Percentiles rank a stretch among this genome's conserved stretches.
These are phyloP conservation scores for Corythaeola cristata DNA, from an alignment of 2,113 vertebrate species.

Conservation along the genomic window DNA sequence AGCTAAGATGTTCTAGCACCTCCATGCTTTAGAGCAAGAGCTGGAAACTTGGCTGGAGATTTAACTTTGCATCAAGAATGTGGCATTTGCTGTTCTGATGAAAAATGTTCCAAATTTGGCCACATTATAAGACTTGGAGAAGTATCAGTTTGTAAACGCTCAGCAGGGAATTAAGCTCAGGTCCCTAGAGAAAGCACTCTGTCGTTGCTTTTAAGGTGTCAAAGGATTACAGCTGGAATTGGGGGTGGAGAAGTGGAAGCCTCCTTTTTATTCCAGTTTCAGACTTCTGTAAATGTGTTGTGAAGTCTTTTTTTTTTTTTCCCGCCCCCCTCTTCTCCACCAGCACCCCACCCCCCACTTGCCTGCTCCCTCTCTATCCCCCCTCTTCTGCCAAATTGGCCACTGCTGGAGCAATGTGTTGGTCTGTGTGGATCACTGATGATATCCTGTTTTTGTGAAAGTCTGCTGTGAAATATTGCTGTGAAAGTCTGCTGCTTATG, in stretches of 20 bases:
- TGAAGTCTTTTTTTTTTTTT: background rate
- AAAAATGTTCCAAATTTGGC: conserved; percentile 49
- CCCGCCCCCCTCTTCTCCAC: no score
- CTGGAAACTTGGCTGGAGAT: background rate
- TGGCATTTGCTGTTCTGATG: background rate
- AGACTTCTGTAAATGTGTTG: background rate
- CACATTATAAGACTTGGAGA: conserved; percentile 4
- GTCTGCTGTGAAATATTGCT: background rate
- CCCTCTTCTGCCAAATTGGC: background rate
- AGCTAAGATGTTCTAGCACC: conserved; percentile 3
- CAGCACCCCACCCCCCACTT: no score
- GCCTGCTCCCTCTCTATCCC: no score
- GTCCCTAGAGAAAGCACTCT: conserved; percentile 4
- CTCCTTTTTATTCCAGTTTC: background rate
- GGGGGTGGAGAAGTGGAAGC: background rate
- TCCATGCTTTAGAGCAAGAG: background rate
- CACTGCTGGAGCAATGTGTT: background rate
- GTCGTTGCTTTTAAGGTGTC: conserved; percentile 10
- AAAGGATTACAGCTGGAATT: background rate
- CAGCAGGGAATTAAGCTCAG: background rate
- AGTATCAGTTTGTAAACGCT: background rate
- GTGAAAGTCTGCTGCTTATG: background rate
- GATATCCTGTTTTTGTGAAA: background rate
- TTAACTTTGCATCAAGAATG: background rate
- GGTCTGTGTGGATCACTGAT: background rate